Evolutionary conservation across 2,888 invertebrate species (phyloP).

Genomic region (Tenthredo scrophulariae): DNA sequence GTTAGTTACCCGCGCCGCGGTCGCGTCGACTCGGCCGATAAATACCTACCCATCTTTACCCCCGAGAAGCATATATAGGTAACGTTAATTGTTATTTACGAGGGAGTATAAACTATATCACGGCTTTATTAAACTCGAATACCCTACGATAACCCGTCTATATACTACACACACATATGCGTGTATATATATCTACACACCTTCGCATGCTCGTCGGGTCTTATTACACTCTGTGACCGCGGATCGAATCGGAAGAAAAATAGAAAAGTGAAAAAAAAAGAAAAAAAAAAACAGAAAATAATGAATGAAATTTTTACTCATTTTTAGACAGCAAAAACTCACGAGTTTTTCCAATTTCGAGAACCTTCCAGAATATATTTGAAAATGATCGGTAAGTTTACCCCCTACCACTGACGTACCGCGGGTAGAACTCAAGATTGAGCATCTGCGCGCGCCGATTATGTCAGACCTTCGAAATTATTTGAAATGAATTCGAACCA

Average conservation of each 20-base stretch:
- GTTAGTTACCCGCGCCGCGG: conserved; percentile 63
- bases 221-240: neutral
- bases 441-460: neutral
- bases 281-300: neutral
- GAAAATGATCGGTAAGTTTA: neutral
- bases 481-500: neutral
- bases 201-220: neutral
- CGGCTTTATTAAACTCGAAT: conserved; percentile 67
- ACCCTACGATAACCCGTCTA: neutral
- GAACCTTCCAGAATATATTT: no score
- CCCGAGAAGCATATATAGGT: conserved; percentile 49
- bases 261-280: neutral
- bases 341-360: no score
- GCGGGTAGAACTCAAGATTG: neutral
- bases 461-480: no score
- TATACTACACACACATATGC: neutral
- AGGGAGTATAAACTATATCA: conserved; percentile 70
- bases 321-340: no score
- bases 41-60: conserved; percentile 68
- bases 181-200: neutral
- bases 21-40: conserved; percentile 60
- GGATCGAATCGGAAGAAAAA: neutral
- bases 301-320: neutral
- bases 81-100: conserved; percentile 75
- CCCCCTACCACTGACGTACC: neutral